phyloP scores from a whole-genome alignment of 2,113 vertebrate species.

The Corydoras maculifer region DNA sequence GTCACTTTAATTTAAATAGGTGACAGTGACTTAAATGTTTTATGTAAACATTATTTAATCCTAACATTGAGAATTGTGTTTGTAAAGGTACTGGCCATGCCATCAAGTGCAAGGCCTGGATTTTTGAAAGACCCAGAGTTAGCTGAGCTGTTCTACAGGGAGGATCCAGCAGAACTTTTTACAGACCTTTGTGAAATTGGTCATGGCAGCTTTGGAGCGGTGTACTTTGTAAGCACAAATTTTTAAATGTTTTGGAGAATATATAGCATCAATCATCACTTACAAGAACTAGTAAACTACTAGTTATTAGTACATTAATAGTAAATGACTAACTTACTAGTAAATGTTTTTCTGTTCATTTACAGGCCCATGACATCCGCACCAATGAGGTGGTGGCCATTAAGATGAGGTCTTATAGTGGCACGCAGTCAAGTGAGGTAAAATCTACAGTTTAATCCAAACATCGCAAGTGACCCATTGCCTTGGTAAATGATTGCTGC shows the following conservation, averaged over 20 bases:
- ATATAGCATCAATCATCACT: neutral
- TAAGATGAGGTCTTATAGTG: constrained; percentile 92
- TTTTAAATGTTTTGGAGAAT: neutral
- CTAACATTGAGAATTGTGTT: no score
- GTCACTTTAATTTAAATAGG: no score
- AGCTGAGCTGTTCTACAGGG: constrained; percentile 87
- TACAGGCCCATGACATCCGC: constrained; percentile 82
- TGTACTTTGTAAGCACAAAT: constrained; percentile 77
- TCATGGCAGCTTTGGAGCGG: constrained; percentile 88
- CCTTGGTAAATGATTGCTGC: no score
- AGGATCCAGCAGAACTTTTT: constrained; percentile 88
- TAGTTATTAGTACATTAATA: no score
- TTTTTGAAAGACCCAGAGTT: constrained; percentile 92
- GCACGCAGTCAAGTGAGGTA: constrained; percentile 89
- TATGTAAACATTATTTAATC: no score
- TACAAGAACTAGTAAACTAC: no score
- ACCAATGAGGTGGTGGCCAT: constrained; percentile 91
- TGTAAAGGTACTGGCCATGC: constrained; percentile 78
- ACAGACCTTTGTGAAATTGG: constrained; percentile 87
- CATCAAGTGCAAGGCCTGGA: constrained; percentile 83
- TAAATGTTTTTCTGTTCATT: neutral
- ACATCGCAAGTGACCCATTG: no score
- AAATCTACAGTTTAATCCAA: neutral
- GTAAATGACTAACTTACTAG: no score
- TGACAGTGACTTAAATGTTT: no score